Evolutionary conservation across 2,113 vertebrate species (phyloP), one percentile per base, ranked within the genome.

Genomic region (Argyrosomus japonicus): DNA sequence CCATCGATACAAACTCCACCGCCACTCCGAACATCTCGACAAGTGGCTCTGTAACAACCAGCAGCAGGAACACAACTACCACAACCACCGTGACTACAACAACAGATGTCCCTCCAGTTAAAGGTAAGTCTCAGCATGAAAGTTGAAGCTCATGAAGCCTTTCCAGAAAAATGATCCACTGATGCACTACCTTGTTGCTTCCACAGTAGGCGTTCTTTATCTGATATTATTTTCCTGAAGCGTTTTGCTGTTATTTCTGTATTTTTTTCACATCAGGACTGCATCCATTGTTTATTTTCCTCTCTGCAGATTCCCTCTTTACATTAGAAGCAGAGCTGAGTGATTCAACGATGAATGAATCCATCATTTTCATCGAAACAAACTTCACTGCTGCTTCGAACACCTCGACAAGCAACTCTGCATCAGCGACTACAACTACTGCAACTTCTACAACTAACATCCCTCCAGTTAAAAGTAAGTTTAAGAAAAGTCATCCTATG

Each of bases 381-480:
- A 82, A 84, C 47, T 68, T 85, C 27, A 85, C 84, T 11, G 81
- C 67, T 70, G 77, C 85, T 63, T 76, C 75, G 1, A 77, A 84
- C 21, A 45, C 69, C 25, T 79, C 87, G 13, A 80, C 65, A n/a
- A 86, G 73, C 51, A 54, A 62, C 29, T 79, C 87, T 56, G 75
- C 58, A 40, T 2, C 70, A 17, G 27, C 77, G n/a, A 74, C 68
- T 5, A 78, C 67, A 25, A 86, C 71, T 32, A 58, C 2, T 68
- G 67, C 75, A 70, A 48, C 82, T 27, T 77, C 82, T 12, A 70
- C 89, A 19, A 80, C 57, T 2, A 89, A 60, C 69, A 78, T 72
- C 51, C 79, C 47, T 43, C 90, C 87, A 47, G 86, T 88, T 60
- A 95, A 90, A 93, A 94, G 95, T 96, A 91, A 87, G 95, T 85